Evolutionary conservation across 1,140 invertebrate genomes (phyloP).

Genomic region (Drosophila punjabiensis): DNA sequence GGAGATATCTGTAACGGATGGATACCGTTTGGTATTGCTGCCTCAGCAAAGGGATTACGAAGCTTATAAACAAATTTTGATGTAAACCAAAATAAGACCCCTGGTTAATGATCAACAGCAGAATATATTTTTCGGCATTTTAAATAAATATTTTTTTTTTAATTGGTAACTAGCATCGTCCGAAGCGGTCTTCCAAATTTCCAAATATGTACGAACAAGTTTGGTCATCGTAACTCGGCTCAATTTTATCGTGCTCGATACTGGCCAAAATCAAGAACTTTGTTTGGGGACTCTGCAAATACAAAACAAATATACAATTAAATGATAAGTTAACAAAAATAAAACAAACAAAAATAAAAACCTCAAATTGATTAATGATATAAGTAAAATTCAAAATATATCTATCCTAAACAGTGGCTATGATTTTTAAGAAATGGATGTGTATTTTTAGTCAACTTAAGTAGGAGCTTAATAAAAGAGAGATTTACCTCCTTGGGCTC

Average conservation of each 20-base stretch:
- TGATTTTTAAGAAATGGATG: too few relatives aligned
- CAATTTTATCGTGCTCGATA: conserved; percentile 58
- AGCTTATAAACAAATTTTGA: neutral
- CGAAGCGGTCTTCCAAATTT: conserved; percentile 57
- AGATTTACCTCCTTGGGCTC: conserved; percentile 53
- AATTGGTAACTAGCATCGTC: conserved; percentile 29
- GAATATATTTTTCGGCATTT: neutral
- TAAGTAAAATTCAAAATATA: too few relatives aligned
- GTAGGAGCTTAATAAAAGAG: too few relatives aligned
- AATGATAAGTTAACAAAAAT: conserved; percentile 4
- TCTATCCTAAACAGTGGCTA: too few relatives aligned
- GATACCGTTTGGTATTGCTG: neutral
- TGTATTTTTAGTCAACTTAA: too few relatives aligned
- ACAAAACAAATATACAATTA: neutral
- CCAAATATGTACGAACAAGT: conserved; percentile 54
- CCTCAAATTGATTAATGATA: too few relatives aligned
- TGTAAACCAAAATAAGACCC: neutral
- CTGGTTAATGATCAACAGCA: neutral
- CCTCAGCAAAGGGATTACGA: neutral
- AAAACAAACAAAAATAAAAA: neutral
- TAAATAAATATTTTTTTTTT: neutral
- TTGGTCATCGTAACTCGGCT: conserved; percentile 59
- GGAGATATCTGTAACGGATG: neutral
- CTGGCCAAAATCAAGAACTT: conserved; percentile 22
- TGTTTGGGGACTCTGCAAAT: conserved; percentile 1